Conservation (phyloP, 1,140 invertebrate genomes). For the Caerostris darwini region DNA sequence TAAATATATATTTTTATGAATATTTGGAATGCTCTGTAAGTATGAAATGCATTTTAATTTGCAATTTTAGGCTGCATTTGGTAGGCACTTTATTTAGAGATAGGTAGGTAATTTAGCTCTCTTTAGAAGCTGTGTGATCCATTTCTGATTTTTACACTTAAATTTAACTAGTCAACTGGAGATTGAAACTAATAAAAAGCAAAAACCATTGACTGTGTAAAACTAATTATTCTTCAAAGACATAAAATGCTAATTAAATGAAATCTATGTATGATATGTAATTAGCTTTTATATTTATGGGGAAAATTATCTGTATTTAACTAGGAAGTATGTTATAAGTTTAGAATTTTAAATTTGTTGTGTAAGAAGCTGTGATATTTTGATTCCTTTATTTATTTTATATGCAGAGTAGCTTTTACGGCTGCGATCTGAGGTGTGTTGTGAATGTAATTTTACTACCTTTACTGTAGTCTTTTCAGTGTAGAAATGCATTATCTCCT, state of each 20-base stretch:
- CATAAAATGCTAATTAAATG: slow-evolving; percentile 37
- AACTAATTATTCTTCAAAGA: slow-evolving; percentile 59
- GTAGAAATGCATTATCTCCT: slow-evolving; percentile 69
- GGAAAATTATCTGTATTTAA: slow-evolving; percentile 76
- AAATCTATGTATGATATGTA: slow-evolving; percentile 68
- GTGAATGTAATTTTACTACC: slow-evolving; percentile 77
- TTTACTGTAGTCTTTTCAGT: slow-evolving; percentile 67
- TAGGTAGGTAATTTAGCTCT: slow-evolving; percentile 31
- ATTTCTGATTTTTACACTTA: slow-evolving; percentile 55
- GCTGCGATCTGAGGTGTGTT: slow-evolving; percentile 76
- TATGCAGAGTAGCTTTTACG: slow-evolving; percentile 75
- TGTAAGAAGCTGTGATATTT: slow-evolving; percentile 78
- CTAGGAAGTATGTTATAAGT: slow-evolving; percentile 77
- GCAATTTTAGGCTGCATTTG: slow-evolving; percentile 63
- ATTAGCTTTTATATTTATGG: slow-evolving; percentile 75
- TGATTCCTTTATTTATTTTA: slow-evolving; percentile 77
- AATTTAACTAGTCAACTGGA: slow-evolving; percentile 66
- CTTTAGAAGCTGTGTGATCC: slow-evolving; percentile 59
- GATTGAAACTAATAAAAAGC: neutral
- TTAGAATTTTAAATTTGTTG: slow-evolving; percentile 78
- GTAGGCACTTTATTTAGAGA: slow-evolving; percentile 21
- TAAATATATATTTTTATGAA: slow-evolving; percentile 28
- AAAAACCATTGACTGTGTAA: slow-evolving; percentile 24
- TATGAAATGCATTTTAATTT: slow-evolving; percentile 19
- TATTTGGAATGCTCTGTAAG: slow-evolving; percentile 25